Evolutionary conservation across 2,797 vertebrate genomes (phyloP).

Genomic region (Hybognathus amarus): DNA sequence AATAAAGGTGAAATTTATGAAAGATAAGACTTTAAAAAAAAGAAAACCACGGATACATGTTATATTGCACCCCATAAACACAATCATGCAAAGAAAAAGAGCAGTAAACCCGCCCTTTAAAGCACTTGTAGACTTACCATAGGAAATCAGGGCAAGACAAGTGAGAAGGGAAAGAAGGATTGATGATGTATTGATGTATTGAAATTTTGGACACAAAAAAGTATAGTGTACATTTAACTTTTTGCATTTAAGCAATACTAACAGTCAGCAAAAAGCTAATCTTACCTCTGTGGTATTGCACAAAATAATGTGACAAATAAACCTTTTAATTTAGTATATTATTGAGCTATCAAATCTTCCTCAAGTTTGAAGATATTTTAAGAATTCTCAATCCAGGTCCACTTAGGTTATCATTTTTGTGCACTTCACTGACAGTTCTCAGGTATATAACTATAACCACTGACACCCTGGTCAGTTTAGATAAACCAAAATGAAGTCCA

Average conservation of each 20-base stretch:
- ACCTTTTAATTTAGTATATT: conserved; percentile 28
- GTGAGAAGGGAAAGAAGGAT: not conserved
- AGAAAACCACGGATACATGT: no score
- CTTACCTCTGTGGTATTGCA: not conserved
- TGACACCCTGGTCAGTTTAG: conserved; percentile 35
- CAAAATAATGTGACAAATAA: not conserved
- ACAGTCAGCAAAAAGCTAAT: not conserved
- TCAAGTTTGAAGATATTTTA: conserved; percentile 35
- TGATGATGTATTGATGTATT: not conserved
- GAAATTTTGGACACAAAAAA: not conserved
- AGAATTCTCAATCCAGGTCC: conserved; percentile 40
- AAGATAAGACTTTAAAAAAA: no score
- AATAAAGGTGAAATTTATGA: no score
- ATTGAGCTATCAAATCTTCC: conserved; percentile 20
- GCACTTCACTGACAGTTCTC: conserved; percentile 47
- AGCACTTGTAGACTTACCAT: not conserved
- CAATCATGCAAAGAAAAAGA: no score
- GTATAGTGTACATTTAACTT: not conserved
- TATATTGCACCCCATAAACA: no score
- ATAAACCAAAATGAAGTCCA: conserved; percentile 48
- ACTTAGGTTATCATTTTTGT: conserved; percentile 41
- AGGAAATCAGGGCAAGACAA: not conserved
- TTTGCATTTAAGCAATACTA: not conserved
- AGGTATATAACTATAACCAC: conserved; percentile 36
- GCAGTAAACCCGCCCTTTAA: no score